Conservation (phyloP, 2,113 vertebrate species). For the Empidonax alnorum region DNA sequence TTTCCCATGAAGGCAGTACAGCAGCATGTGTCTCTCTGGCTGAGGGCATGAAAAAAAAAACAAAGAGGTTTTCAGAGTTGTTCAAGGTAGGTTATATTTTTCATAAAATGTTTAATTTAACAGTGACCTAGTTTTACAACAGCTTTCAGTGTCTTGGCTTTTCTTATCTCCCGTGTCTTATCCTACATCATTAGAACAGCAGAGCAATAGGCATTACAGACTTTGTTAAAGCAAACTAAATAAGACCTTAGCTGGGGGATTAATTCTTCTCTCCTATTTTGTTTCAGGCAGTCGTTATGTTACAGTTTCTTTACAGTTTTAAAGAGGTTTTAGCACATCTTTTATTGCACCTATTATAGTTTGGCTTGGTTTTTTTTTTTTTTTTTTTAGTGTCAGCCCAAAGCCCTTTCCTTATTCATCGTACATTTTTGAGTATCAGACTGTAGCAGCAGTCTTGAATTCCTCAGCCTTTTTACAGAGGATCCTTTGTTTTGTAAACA, state of each 20-base stretch:
- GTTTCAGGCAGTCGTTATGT: background rate
- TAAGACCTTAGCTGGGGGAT: background rate
- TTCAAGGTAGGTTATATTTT: constrained; percentile 36
- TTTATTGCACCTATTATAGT: background rate
- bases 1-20: background rate
- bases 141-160: constrained; percentile 35
- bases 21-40: background rate
- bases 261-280: constrained; percentile 28
- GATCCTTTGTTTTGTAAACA: constrained; percentile 17
- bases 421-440: background rate
- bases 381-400: background rate
- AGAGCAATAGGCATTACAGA: constrained; percentile 36
- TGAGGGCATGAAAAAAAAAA: background rate
- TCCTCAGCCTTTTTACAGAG: background rate
- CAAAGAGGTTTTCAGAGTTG: constrained; percentile 15
- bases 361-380: background rate
- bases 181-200: constrained; percentile 43
- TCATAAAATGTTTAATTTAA: constrained; percentile 65
- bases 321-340: background rate
- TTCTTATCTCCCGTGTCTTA: constrained; percentile 53
- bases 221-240: constrained; percentile 21
- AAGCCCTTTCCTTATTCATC: background rate
- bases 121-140: constrained; percentile 55
- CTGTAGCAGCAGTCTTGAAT: background rate
- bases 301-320: constrained; percentile 10